Percentiles rank a stretch among this genome's conserved stretches.
Evolutionary conservation across 2,888 invertebrate genomes (phyloP).

Genomic region (Pyrgus malvae): DNA sequence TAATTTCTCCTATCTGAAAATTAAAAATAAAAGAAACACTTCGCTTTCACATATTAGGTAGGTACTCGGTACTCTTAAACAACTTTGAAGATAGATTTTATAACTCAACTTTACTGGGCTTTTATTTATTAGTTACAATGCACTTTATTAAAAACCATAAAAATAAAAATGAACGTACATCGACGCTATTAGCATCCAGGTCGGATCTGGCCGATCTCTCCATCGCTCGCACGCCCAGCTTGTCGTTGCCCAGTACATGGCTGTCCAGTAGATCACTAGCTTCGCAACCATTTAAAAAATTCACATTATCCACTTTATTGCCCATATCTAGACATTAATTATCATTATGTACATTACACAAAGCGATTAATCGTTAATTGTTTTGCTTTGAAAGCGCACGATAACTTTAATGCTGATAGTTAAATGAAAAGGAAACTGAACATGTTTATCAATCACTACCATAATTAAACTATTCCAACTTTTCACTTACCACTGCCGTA

Average conservation of each 20-base stretch:
- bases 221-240: constrained; percentile 62
- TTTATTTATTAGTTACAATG: too few species aligned
- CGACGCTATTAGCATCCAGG: constrained; percentile 73
- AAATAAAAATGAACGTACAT: constrained; percentile 57
- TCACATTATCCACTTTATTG: constrained; percentile 70
- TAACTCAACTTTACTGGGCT: too few species aligned
- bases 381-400: constrained; percentile 31
- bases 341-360: constrained; percentile 56
- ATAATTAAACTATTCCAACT: constrained; percentile 46
- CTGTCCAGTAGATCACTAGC: constrained; percentile 77
- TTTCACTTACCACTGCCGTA: constrained; percentile 70
- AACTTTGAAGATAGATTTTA: too few species aligned
- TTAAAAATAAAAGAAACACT: not conserved
- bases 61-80: too few species aligned
- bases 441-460: constrained; percentile 39
- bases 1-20: constrained; percentile 85
- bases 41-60: too few species aligned
- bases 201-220: constrained; percentile 71
- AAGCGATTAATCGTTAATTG: constrained; percentile 55
- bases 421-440: constrained; percentile 46
- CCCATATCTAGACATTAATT: constrained; percentile 69
- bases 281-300: constrained; percentile 67
- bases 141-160: not conserved
- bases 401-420: constrained; percentile 41
- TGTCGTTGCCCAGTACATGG: constrained; percentile 74